Conservation (phyloP, 2,888 invertebrate species). For the Pinctada fucata region DNA sequence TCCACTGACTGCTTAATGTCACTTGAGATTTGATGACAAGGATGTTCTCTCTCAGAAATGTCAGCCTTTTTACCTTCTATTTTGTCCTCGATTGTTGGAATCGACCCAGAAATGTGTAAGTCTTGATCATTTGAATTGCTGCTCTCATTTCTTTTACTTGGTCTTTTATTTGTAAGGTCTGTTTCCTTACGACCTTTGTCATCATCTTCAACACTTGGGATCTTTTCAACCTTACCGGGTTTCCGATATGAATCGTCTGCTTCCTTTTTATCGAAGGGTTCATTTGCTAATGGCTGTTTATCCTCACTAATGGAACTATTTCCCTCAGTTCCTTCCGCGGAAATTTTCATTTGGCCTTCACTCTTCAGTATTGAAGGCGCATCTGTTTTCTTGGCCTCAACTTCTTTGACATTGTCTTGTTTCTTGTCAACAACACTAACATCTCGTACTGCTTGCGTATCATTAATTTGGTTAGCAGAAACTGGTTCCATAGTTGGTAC, state of each 20-base stretch:
- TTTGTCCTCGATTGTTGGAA: background rate
- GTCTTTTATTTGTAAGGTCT: background rate
- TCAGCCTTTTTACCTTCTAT: background rate
- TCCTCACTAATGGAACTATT: background rate
- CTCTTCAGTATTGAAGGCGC: background rate
- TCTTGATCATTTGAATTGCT: background rate
- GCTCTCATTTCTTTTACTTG: background rate
- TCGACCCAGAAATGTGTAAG: background rate
- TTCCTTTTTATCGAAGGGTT: background rate
- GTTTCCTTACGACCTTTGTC: background rate
- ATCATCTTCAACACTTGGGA: background rate
- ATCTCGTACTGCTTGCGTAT: background rate
- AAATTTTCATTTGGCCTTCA: background rate
- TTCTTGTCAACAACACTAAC: background rate
- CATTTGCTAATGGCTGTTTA: background rate
- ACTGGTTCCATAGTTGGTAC: slow-evolving; percentile 31
- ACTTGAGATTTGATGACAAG: background rate
- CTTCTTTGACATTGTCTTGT: background rate
- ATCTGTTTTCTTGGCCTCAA: background rate
- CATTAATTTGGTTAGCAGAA: slow-evolving; percentile 24
- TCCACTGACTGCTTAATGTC: background rate
- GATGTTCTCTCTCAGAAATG: background rate
- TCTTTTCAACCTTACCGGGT: background rate
- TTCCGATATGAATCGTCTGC: background rate
- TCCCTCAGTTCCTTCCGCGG: background rate